Evolutionary conservation across 2,113 vertebrate genomes (phyloP), one percentile per base, ranked within the genome.

Genomic region (Coptodon rendalli): DNA sequence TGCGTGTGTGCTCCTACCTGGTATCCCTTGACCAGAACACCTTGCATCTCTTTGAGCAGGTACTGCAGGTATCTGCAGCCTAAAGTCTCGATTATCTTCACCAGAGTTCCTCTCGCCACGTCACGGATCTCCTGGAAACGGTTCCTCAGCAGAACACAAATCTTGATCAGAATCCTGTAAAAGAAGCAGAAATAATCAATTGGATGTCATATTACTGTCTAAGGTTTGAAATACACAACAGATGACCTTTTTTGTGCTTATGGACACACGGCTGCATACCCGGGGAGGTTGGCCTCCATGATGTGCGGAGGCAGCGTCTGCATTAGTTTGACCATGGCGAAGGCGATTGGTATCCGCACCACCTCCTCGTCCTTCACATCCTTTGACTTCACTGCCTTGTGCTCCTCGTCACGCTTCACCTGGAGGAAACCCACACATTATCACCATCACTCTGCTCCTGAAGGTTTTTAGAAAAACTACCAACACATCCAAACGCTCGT

Each of bases 241-340:
- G 43, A 50, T 19, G 1, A 29, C 45, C 7, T 40, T 40, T 48
- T 76, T 13, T 19, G 24, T 78, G 71, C 27, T 48, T 2, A 27
- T 1, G 40, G 22, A 11, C 57, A 27, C 14, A 79, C 22, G 27
- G 29, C 22, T 36, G 82, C 83, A 6, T 87, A 97, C 96, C 98
- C 97, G 5, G 98, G 98, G 73, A 99, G 95, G 88, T 99, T 98
- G 54, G 91, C 92, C 89, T 99, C 98, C 98, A 99, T 97, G 66
- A 98, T 89, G 56, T 98, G 94, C 27, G 95, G 94, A 2, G 98
- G 98, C 22, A 99, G 97, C 27, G 97, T 97, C 94, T 98, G 98
- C 98, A 99, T 98, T 89, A 99, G 94, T 54, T 97, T 98, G 89
- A 99, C 96, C 97, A 99, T 97, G 59, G 98, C 98, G 91, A 99